Base-by-base conservation (phyloP, 2,113 vertebrate species). In the Pampusana beccarii region DNA sequence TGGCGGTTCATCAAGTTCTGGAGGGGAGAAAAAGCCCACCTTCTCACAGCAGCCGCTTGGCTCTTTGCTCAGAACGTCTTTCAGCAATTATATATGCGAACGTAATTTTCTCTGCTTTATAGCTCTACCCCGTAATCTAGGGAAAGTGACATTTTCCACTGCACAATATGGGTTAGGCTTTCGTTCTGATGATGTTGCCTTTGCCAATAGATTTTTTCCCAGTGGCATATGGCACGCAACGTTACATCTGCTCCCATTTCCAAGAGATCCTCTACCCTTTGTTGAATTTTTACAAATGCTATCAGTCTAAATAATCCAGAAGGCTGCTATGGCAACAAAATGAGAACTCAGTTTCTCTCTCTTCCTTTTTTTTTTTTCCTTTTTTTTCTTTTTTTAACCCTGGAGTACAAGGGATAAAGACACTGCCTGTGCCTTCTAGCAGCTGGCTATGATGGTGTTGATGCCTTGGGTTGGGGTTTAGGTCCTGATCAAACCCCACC, bases 241-340 rank as follows among this genome's bases (percentile, higher is more conserved):
- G 53, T 73, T 96, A 82, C 93, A 96, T 97, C 96, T 98, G 92
- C 95, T 97, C 86, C 82, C 71, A 78, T 90, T 97, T 91, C 93
- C 93, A 87, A 96, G 80, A 92, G 73, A 77, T 91, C 92, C 53
- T 92, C 70, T 66, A 93, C 92, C 79, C 74, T 97, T 95, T 95
- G 88, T 87, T 79, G 95, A 97, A 66, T 90, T 92, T 95, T 97
- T 92, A 96, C 85, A 97, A 97, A 97, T 54, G 94, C 81, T 96
- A 86, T 93, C 67, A 80, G 42, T 95, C 92, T 95, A 94, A 95
- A 97, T 94, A 96, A 96, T 95, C 95, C 95, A 70, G 88, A 80
- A 92, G 85, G 95, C 95, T 95, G 91, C 95, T 95, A 97, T 97
- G 95, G 96, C 93, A 97, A 97, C 96, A 95, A 94, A 95, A 85